A percentile compares a stretch with the other conserved stretches of the same genome.
phyloP scores from a whole-genome alignment of 2,888 invertebrate species.

The Acleris holmiana region DNA sequence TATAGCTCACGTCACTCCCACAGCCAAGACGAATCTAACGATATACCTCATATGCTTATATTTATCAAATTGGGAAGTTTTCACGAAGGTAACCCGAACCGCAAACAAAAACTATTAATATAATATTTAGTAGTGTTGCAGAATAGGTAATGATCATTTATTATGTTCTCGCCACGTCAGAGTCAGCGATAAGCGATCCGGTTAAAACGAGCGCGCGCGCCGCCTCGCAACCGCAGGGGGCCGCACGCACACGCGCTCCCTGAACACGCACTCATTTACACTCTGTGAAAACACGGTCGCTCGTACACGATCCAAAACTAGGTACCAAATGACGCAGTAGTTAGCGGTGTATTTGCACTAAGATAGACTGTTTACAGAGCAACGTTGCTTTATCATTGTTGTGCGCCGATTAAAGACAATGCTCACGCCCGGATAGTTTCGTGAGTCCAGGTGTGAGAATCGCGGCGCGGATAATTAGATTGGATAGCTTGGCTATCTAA shows the following conservation, averaged over 20 bases:
- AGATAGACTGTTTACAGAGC: conserved; percentile 24
- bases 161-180: conserved; percentile 53
- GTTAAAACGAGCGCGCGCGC: conserved; percentile 63
- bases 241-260: conserved; percentile 54
- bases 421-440: conserved; percentile 12
- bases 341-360: conserved; percentile 35
- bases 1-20: too few relatives aligned
- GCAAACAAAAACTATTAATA: conserved; percentile 22
- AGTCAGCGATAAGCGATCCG: conserved; percentile 76
- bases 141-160: conserved; percentile 50
- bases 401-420: conserved; percentile 24
- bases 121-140: conserved; percentile 53
- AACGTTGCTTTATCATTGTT: conserved; percentile 33
- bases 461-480: background rate
- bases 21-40: too few relatives aligned
- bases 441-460: conserved; percentile 13
- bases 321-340: conserved; percentile 34
- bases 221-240: conserved; percentile 72
- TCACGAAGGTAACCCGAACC: too few relatives aligned
- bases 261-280: conserved; percentile 37
- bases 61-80: too few relatives aligned
- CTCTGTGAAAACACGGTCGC: conserved; percentile 61
- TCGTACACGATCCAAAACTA: conserved; percentile 31
- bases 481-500: background rate
- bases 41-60: too few relatives aligned